Evolutionary conservation across 2,113 vertebrate genomes (phyloP).

Genomic region (Myrmecophaga tridactyla): DNA sequence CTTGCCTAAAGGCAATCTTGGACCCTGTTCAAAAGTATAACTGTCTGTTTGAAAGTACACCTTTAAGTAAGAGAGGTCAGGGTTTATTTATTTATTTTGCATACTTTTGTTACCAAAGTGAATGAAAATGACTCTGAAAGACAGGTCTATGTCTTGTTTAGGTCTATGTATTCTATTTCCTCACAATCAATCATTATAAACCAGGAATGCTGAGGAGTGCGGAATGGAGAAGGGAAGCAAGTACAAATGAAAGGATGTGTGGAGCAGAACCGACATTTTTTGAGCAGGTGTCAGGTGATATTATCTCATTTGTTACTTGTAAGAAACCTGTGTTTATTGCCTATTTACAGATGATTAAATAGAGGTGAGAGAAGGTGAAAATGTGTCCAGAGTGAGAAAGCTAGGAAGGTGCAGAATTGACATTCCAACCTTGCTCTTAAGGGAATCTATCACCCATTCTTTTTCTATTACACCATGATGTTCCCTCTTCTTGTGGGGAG

Average conservation of each 20-base stretch:
- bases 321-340: neutral
- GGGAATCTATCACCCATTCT: neutral
- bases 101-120: neutral
- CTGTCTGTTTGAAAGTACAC: neutral
- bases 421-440: neutral
- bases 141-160: neutral
- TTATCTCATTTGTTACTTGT: neutral
- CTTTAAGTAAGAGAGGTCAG: neutral
- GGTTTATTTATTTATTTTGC: neutral
- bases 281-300: neutral
- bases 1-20: neutral
- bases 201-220: neutral
- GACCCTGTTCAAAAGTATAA: neutral
- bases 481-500: neutral
- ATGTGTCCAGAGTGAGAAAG: neutral
- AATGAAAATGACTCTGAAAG: neutral
- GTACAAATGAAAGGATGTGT: neutral
- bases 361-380: neutral
- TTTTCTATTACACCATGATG: accelerated
- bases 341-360: neutral
- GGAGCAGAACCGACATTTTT: neutral
- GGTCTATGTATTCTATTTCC: neutral
- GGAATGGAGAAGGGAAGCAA: neutral
- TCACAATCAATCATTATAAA: neutral
- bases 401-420: neutral